These are phyloP conservation scores for Thera britannica DNA, from an alignment of 2,888 invertebrate genomes.

Conservation along the genomic window DNA sequence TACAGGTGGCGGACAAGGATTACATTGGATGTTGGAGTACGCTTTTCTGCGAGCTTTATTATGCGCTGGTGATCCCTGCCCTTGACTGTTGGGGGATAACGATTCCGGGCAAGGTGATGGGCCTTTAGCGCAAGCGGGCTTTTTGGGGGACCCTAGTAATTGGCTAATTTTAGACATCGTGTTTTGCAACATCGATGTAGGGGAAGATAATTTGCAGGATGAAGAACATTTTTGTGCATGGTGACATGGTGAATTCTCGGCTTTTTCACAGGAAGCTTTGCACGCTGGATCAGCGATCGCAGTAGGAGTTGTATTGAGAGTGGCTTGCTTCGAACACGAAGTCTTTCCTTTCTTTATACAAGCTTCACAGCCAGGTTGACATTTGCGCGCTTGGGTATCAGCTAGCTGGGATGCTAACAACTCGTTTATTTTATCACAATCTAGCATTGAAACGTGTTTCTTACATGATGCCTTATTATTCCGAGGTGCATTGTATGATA, in stretches of 20 bases:
- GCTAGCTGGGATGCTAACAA: constrained; percentile 37
- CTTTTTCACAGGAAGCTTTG: constrained; percentile 41
- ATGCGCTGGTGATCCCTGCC: constrained; percentile 3
- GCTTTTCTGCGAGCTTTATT: constrained; percentile 16
- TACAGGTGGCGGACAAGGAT: constrained; percentile 6
- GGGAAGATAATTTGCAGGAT: constrained; percentile 2
- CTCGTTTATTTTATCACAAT: constrained; percentile 47
- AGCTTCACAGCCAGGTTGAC: constrained; percentile 43
- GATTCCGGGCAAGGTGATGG: constrained; percentile 7
- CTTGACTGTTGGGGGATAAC: not conserved
- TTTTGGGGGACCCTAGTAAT: not conserved
- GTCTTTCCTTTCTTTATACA: constrained; percentile 39
- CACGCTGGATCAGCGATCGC: constrained; percentile 49
- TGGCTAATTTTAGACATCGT: not conserved
- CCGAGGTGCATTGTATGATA: constrained; percentile 3
- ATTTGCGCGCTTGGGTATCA: constrained; percentile 55
- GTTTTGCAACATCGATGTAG: not conserved
- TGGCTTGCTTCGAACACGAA: constrained; percentile 46
- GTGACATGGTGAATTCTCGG: constrained; percentile 45
- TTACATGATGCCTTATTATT: constrained; percentile 38
- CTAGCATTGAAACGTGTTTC: constrained; percentile 59
- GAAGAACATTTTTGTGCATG: constrained; percentile 12
- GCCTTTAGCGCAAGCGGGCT: not conserved
- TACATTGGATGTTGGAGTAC: constrained; percentile 6
- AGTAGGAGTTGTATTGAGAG: constrained; percentile 38